Conservation (phyloP, 2,113 vertebrate genomes). For the Panthera tigris region DNA sequence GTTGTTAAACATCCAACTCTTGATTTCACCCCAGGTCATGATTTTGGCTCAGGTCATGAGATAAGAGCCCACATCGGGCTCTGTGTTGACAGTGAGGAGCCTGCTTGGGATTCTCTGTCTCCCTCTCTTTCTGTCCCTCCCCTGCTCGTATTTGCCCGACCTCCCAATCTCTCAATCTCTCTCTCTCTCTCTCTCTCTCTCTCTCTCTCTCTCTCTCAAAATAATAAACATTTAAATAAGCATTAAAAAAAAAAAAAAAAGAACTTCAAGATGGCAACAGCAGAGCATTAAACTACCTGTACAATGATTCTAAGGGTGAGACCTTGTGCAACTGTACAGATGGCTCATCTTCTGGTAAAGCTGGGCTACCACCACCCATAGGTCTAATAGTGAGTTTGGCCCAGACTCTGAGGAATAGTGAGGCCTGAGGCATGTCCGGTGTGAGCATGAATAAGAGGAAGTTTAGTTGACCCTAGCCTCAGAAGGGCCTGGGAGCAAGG, state of each 20-base stretch:
- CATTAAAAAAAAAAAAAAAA: neutral
- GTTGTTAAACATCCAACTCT: too few species aligned
- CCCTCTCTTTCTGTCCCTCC: too few species aligned
- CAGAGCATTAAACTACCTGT: neutral
- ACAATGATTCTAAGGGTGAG: neutral
- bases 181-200: too few species aligned
- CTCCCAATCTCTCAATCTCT: too few species aligned
- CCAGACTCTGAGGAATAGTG: neutral
- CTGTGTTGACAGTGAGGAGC: too few species aligned
- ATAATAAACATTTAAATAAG: too few species aligned
- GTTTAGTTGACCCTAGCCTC: neutral
- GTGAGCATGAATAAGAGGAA: neutral
- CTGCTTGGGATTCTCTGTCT: too few species aligned
- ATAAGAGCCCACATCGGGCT: too few species aligned
- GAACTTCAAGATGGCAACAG: neutral
- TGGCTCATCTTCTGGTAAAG: neutral
- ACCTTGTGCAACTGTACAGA: neutral
- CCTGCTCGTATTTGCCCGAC: too few species aligned
- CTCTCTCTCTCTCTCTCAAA: too few species aligned
- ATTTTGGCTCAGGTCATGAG: too few species aligned
- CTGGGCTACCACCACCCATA: neutral
- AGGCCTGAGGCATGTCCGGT: neutral
- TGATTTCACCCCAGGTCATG: too few species aligned
- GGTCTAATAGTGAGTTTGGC: neutral
- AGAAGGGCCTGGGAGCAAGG: neutral